phyloP scores from a whole-genome alignment of 2,888 invertebrate species.

The Acanthopleura granulata region DNA sequence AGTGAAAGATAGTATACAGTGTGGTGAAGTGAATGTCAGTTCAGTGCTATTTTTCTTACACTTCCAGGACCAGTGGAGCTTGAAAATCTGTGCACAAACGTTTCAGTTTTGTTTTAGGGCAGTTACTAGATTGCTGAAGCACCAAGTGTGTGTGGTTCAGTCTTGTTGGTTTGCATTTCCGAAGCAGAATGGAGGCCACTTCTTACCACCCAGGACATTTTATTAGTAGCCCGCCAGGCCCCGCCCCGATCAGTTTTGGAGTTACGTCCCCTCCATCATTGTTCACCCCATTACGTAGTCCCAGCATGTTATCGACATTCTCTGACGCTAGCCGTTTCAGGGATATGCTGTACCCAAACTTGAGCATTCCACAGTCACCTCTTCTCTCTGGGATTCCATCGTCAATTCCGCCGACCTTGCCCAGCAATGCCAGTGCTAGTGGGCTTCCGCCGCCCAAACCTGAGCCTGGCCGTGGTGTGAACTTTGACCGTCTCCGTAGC shows the following conservation, averaged over 20 bases:
- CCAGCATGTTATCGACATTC: background rate
- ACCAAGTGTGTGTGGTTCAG: no score
- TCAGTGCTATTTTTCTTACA: no score
- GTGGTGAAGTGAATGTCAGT: no score
- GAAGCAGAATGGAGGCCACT: background rate
- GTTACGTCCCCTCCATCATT: background rate
- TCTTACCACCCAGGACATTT: background rate
- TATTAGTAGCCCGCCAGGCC: background rate
- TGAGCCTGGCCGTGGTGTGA: background rate
- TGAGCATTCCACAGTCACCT: background rate
- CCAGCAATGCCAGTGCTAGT: conserved; percentile 30
- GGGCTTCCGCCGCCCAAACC: conserved; percentile 32
- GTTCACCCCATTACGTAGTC: background rate
- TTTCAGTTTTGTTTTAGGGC: no score
- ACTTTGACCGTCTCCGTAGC: conserved; percentile 42
- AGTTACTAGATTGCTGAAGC: no score
- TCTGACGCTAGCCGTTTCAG: background rate
- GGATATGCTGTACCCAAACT: conserved; percentile 10
- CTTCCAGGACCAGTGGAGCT: no score
- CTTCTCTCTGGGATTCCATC: background rate
- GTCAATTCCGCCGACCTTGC: conserved; percentile 21
- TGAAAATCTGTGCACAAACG: no score
- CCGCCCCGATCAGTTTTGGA: background rate
- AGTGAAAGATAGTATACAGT: no score
- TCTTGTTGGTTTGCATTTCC: background rate